These are phyloP conservation scores for Aplidium turbinatum DNA, from an alignment of 23 tunicate genomes.

Conservation along the genomic window DNA sequence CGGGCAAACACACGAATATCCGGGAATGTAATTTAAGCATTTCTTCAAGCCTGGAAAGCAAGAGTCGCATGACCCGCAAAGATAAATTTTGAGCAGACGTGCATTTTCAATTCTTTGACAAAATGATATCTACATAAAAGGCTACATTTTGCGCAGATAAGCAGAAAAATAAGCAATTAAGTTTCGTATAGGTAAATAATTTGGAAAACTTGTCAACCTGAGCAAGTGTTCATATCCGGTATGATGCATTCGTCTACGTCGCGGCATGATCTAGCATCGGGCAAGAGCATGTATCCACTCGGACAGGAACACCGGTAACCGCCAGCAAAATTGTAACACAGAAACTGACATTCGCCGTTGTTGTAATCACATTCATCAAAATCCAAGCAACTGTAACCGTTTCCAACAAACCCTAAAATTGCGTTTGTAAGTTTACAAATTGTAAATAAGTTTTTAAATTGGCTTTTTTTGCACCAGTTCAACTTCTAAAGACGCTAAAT, in stretches of 20 bases:
- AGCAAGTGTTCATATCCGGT: conserved; percentile 48
- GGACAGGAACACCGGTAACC: conserved; percentile 67
- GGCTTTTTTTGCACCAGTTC: no score
- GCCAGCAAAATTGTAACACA: conserved; percentile 48
- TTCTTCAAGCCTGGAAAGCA: conserved; percentile 42
- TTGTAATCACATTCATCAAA: conserved; percentile 60
- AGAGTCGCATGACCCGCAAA: neutral
- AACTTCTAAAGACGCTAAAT: no score
- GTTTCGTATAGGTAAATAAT: no score
- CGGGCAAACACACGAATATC: conserved; percentile 64
- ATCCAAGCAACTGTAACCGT: conserved; percentile 51
- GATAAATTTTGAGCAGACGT: neutral
- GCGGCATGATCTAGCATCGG: conserved; percentile 34
- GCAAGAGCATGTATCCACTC: conserved; percentile 39
- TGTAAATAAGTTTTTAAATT: no score
- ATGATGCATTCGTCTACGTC: conserved; percentile 70
- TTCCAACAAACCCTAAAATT: conserved; percentile 65
- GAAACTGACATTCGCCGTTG: conserved; percentile 66
- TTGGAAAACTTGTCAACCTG: no score
- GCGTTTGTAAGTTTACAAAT: no score
- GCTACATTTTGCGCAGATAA: no score
- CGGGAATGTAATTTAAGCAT: conserved; percentile 63
- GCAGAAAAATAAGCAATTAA: no score
- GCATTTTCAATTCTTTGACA: no score
- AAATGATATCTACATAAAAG: no score